Evolutionary conservation across 2,888 invertebrate genomes (phyloP).

Genomic region (Magallana nippona): DNA sequence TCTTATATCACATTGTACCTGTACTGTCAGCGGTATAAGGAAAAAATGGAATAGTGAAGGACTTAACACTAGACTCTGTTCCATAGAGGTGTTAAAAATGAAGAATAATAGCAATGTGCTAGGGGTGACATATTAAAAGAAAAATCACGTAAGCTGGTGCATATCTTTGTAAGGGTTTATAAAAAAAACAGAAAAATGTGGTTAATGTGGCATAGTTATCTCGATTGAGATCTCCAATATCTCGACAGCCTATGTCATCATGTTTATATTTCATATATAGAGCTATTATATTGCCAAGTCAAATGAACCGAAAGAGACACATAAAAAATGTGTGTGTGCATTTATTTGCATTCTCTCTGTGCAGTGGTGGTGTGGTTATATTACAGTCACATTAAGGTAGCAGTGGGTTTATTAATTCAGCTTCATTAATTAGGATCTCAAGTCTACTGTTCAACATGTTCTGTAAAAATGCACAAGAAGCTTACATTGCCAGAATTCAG

Average conservation of each 20-base stretch:
- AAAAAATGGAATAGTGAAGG: neutral
- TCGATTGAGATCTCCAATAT: slow-evolving; percentile 13
- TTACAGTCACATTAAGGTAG: neutral
- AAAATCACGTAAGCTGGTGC: too few species aligned
- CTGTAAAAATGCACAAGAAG: slow-evolving; percentile 10
- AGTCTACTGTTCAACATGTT: neutral
- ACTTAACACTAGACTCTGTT: neutral
- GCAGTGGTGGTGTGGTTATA: neutral
- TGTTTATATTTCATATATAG: slow-evolving; percentile 17
- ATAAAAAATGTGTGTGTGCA: slow-evolving; percentile 15
- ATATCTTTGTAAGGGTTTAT: neutral
- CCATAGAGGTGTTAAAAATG: neutral
- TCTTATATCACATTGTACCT: neutral
- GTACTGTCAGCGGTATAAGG: neutral
- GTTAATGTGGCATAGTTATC: slow-evolving; percentile 13
- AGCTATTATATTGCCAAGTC: neutral
- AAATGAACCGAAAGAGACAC: slow-evolving; percentile 29
- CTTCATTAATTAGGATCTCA: neutral
- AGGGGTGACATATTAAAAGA: too few species aligned
- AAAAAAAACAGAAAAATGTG: neutral
- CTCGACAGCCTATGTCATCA: neutral
- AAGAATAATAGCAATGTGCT: neutral
- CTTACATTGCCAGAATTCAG: slow-evolving; percentile 17
- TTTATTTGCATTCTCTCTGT: slow-evolving; percentile 12
- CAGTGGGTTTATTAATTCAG: neutral